A percentile compares a stretch with the other conserved stretches of the same genome.
Evolutionary conservation across 1,140 invertebrate species (phyloP).

Genomic region (Holcopasites calliopsidis): DNA sequence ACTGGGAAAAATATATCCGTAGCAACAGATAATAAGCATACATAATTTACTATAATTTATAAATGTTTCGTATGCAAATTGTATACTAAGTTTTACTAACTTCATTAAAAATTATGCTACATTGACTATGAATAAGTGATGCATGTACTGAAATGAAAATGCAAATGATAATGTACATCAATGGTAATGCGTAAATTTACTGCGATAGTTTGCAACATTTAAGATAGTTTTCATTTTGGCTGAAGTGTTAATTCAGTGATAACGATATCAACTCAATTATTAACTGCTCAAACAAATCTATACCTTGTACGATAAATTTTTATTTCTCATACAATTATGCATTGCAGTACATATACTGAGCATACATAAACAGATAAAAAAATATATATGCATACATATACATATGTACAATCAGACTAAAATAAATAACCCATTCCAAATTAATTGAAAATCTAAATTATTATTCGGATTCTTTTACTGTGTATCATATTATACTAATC

Average conservation of each 20-base stretch:
- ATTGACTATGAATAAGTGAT: conserved; percentile 3
- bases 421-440: neutral
- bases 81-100: neutral
- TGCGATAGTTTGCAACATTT: neutral
- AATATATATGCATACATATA: neutral
- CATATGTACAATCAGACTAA: neutral
- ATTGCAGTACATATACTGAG: neutral
- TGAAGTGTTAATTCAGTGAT: neutral
- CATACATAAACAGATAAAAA: neutral
- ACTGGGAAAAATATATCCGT: conserved; percentile 8
- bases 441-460: conserved; percentile 9
- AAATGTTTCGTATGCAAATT: conserved; percentile 18
- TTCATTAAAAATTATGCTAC: neutral
- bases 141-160: conserved; percentile 8
- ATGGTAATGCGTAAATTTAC: conserved; percentile 1
- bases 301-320: neutral
- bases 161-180: conserved; percentile 1
- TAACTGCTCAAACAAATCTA: neutral
- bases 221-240: neutral
- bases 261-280: neutral
- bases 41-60: neutral
- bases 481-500: conserved; percentile 3
- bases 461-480: conserved; percentile 8
- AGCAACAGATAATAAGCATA: conserved; percentile 15
- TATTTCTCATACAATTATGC: neutral